Base-by-base conservation (phyloP, 2,888 invertebrate genomes). In the Seira musarum region DNA sequence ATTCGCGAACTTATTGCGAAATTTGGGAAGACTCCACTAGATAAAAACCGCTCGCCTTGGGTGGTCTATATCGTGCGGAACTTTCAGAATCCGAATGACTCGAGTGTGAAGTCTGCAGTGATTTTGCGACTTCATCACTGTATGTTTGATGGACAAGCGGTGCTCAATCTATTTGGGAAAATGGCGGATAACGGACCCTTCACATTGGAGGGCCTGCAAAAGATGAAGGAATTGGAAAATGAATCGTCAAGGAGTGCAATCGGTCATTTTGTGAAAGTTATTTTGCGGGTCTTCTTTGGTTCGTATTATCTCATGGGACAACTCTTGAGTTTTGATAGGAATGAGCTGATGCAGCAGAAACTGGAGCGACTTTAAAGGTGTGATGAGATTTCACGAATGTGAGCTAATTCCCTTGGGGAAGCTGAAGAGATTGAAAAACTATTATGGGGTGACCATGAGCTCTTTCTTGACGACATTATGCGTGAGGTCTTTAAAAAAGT, bases 121-220 rank as follows among this genome's bases (percentile, higher is more conserved):
- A 69, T 80, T 24, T 60, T 61, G 8, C 46, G 74, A 25, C 40
- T 69, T 17, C 73, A 74, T 53, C 80, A 80, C 74, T 46, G n/a
- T 65, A 64, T 80, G 69, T 73, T 73, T 74, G 80, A 80, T 30
- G 80, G 80, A 0, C 30, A 60, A 21, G 53, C 74, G 17, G 25
- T 74, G 2, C 1, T 80, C 8, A 80, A 70, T 17, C 6, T 74
- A 0, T 63, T 80, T 0, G n/a, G 74, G 5, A 69, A 64, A 30
- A 13, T 80, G 24, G 65, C 57, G 0, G 69, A 78, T 63, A 78
- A 78, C n/a, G 78, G 72, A 13, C 78, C 72, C 13, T 22, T 78
- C 17, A 3, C 0, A 5, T 78, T 17, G 67, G 22, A 19, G 78
- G 65, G 8, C 1, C 15, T 30, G 30, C 30, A 30, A 30, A 2